A percentile compares a stretch with the other conserved stretches of the same genome.
These are phyloP conservation scores for Mycteria americana DNA, from an alignment of 2,797 vertebrate species.

Conservation along the genomic window DNA sequence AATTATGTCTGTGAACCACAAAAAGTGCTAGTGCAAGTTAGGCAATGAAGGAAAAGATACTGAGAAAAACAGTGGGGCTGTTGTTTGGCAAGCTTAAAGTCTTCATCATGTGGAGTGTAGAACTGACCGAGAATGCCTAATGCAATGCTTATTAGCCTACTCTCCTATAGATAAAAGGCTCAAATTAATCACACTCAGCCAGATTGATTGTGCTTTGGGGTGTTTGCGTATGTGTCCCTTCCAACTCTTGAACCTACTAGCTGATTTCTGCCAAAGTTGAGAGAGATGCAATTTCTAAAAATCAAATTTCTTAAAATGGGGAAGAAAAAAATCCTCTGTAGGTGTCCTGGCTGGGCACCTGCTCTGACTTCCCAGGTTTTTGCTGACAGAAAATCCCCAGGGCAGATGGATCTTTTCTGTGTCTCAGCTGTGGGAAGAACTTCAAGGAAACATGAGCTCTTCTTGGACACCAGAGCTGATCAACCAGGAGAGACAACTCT, in stretches of 20 bases:
- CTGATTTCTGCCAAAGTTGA: neutral
- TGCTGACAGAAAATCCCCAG: neutral
- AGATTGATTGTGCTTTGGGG: neutral
- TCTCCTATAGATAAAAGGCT: neutral
- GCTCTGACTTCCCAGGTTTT: neutral
- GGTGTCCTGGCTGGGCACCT: neutral
- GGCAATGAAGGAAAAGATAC: neutral
- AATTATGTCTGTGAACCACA: neutral
- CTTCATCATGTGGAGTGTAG: rapidly evolving
- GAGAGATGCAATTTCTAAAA: neutral
- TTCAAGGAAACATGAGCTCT: neutral
- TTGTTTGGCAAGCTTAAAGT: neutral
- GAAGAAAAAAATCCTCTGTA: neutral
- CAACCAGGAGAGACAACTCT: neutral
- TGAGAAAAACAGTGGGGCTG: neutral
- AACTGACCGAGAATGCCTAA: neutral
- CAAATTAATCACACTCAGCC: neutral
- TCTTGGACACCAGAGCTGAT: neutral
- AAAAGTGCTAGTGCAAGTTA: neutral
- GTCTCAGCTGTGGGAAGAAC: neutral
- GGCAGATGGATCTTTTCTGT: neutral
- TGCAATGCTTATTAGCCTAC: neutral
- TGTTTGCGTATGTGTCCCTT: neutral
- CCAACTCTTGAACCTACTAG: neutral
- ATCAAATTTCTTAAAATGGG: neutral